Percentiles rank a stretch among this genome's conserved stretches.
Conservation (phyloP, 2,888 invertebrate species). For the Caenorhabditis sinica region DNA sequence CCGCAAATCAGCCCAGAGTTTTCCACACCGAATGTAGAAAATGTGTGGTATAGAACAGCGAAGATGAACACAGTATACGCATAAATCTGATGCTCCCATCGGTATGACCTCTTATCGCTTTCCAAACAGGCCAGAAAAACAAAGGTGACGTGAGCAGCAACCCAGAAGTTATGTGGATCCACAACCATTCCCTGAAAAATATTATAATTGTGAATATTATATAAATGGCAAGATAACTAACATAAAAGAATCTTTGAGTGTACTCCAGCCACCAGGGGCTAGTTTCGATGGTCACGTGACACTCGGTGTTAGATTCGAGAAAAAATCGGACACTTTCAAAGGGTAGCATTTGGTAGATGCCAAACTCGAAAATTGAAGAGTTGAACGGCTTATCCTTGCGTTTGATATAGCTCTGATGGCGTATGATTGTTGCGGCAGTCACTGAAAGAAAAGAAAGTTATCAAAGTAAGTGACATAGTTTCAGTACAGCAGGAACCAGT, state of each 20-base stretch:
- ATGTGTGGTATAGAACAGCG: not conserved
- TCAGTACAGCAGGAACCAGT: slow-evolving; percentile 18
- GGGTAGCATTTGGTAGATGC: slow-evolving; percentile 3
- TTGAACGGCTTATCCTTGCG: not conserved
- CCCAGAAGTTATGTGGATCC: not conserved
- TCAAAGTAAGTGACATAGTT: not conserved
- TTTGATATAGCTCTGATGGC: not conserved
- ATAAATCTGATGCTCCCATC: not conserved
- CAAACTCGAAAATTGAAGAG: not conserved
- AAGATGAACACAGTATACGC: not conserved
- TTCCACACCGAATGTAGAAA: not conserved
- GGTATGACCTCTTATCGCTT: slow-evolving; percentile 8
- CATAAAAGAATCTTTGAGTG: not conserved
- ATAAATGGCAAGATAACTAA: not conserved
- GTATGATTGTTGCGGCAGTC: slow-evolving; percentile 17
- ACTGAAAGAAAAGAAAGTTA: slow-evolving; percentile 10
- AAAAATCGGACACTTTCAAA: slow-evolving; percentile 19
- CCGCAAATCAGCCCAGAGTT: not conserved
- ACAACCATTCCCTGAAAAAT: not conserved
- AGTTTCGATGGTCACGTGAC: slow-evolving; percentile 12
- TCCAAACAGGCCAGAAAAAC: slow-evolving; percentile 3
- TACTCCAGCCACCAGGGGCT: slow-evolving; percentile 8
- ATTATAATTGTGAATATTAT: no score
- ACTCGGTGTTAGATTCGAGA: slow-evolving; percentile 1
- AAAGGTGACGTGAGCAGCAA: not conserved